A percentile compares a stretch with the other conserved stretches of the same genome.
phyloP scores from a whole-genome alignment of 2,797 vertebrate genomes.

The Myotis vivesi region DNA sequence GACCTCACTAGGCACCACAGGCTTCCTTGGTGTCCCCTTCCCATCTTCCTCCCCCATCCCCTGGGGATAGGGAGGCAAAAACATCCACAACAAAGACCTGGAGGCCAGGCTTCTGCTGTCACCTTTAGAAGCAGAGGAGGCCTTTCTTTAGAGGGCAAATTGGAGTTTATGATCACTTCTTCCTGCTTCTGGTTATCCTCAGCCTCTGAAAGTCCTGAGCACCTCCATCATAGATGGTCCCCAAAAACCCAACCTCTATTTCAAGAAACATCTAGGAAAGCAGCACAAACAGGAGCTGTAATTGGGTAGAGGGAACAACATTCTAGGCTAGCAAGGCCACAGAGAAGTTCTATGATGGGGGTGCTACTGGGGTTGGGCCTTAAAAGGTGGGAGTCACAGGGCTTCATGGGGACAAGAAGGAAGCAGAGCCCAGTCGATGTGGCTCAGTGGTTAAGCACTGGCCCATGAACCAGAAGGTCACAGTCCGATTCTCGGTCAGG shows the following conservation, averaged over 20 bases:
- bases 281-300: neutral
- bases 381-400: neutral
- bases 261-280: constrained; percentile 19
- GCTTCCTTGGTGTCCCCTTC: neutral
- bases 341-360: neutral
- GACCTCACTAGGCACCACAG: neutral
- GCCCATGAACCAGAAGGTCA: no score
- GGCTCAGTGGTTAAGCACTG: no score
- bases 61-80: neutral
- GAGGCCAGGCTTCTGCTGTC: neutral
- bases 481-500: no score
- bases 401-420: neutral
- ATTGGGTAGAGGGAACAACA: neutral
- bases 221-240: neutral
- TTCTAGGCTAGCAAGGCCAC: neutral
- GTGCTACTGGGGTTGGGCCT: neutral
- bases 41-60: neutral
- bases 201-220: neutral
- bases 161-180: neutral
- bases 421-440: neutral
- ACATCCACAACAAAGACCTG: neutral
- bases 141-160: neutral
- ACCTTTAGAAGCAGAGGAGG: neutral
- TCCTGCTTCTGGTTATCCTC: constrained; percentile 9
- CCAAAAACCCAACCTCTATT: neutral